Conservation (phyloP, 2,113 vertebrate species). For the Phasianus colchicus region DNA sequence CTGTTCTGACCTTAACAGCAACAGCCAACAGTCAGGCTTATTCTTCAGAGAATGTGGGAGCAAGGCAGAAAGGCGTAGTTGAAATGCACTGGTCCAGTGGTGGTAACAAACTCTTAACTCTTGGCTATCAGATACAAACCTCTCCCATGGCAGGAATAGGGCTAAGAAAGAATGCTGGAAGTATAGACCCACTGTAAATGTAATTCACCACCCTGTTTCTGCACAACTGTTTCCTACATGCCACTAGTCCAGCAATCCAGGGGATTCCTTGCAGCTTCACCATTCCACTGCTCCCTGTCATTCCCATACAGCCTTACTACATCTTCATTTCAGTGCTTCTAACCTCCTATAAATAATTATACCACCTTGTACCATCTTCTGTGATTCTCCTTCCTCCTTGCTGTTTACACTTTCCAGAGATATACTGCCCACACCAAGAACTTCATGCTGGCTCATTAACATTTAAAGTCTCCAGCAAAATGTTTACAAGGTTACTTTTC, state of each 20-base stretch:
- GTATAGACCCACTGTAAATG: background rate
- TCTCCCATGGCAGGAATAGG: background rate
- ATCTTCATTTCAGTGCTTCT: background rate
- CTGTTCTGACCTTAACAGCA: background rate
- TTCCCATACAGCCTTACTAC: background rate
- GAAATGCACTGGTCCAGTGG: background rate
- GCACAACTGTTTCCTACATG: background rate
- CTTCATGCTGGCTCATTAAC: constrained; percentile 28
- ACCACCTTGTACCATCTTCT: constrained; percentile 4
- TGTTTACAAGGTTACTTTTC: constrained; percentile 35
- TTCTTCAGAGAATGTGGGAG: background rate
- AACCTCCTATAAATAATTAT: background rate
- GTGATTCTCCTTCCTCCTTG: background rate
- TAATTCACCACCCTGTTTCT: background rate
- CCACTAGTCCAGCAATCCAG: background rate
- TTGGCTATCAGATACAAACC: background rate
- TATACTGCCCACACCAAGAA: constrained; percentile 17
- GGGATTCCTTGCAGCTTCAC: background rate
- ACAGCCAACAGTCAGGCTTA: background rate
- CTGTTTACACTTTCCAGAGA: constrained; percentile 10
- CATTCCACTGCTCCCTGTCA: background rate
- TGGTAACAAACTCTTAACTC: background rate
- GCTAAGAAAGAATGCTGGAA: background rate
- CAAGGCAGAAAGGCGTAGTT: background rate
- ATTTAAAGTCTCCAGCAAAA: constrained; percentile 30